Percentiles rank a stretch among this genome's conserved stretches.
phyloP scores from a whole-genome alignment of 37 sponge, comb jelly and placozoan genomes.

The Geodia barretti region DNA sequence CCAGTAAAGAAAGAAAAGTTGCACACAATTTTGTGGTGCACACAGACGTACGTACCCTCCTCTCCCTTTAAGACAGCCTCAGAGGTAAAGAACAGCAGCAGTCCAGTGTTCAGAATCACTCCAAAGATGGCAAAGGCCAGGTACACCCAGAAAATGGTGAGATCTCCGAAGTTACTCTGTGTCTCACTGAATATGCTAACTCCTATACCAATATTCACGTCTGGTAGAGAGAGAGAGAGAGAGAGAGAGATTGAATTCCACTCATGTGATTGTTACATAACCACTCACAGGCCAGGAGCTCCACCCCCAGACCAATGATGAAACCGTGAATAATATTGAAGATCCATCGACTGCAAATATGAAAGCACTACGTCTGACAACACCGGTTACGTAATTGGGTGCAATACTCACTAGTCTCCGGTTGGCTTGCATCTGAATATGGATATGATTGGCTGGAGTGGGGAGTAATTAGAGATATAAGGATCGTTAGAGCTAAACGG shows the following conservation, averaged over 20 bases:
- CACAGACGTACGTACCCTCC: too few relatives aligned
- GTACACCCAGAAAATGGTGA: constrained; percentile 24
- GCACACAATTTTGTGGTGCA: background rate
- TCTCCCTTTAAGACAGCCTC: background rate
- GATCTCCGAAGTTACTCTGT: background rate
- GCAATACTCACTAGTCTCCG: constrained; percentile 18
- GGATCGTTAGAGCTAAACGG: background rate
- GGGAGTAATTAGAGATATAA: background rate
- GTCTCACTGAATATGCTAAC: constrained; percentile 2
- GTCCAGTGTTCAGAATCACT: background rate
- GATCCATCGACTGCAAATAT: constrained; percentile 60
- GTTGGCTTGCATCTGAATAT: constrained; percentile 66
- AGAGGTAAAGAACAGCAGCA: background rate
- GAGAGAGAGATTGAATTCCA: background rate
- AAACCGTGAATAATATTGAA: constrained; percentile 61
- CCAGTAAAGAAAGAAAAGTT: too few relatives aligned
- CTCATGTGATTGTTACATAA: too few relatives aligned
- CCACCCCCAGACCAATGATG: constrained; percentile 33
- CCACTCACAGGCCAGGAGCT: constrained; percentile 58
- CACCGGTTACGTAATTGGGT: background rate
- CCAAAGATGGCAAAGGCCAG: constrained; percentile 15
- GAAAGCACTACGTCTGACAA: background rate
- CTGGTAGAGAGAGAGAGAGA: constrained; percentile 7
- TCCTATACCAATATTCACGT: constrained; percentile 34
- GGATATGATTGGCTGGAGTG: constrained; percentile 68